These are phyloP conservation scores for Bombylius discolor DNA, from an alignment of 2,888 invertebrate species.

Conservation along the genomic window DNA sequence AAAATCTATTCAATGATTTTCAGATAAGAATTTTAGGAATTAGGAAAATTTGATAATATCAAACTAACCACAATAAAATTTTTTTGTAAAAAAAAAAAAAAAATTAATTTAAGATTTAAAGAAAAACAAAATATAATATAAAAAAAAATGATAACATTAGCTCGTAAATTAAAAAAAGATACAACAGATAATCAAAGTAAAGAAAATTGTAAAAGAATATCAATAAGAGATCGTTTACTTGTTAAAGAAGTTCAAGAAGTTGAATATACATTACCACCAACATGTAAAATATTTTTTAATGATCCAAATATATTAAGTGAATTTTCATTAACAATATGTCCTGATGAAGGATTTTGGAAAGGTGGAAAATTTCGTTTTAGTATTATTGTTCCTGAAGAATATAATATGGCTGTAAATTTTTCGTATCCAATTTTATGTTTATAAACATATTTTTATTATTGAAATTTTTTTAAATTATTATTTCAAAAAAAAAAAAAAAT, in stretches of 20 bases:
- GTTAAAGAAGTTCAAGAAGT: constrained; percentile 71
- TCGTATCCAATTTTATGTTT: not conserved
- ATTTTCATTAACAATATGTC: constrained; percentile 62
- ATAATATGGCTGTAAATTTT: constrained; percentile 85
- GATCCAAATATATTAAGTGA: constrained; percentile 72
- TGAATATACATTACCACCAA: constrained; percentile 68
- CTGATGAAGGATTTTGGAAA: constrained; percentile 81
- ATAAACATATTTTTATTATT: no score
- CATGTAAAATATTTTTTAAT: constrained; percentile 66
- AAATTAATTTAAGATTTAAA: no score
- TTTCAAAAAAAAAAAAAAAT: no score
- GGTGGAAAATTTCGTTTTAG: constrained; percentile 79
- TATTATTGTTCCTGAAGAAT: constrained; percentile 80
- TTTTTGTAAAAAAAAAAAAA: no score
- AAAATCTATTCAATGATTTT: no score
- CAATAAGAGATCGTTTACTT: constrained; percentile 45
- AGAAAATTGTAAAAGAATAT: constrained; percentile 36
- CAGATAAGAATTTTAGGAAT: no score
- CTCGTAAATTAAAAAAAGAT: constrained; percentile 38
- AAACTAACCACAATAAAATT: no score
- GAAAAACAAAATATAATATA: no score
- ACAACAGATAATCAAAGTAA: constrained; percentile 16
- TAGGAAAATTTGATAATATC: no score
- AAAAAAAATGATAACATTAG: constrained; percentile 36
- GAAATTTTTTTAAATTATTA: no score